Percentiles rank a stretch among this genome's conserved stretches.
Conservation (phyloP, 2,113 vertebrate genomes). For the Lepidiolamprologus cunningtoni region DNA sequence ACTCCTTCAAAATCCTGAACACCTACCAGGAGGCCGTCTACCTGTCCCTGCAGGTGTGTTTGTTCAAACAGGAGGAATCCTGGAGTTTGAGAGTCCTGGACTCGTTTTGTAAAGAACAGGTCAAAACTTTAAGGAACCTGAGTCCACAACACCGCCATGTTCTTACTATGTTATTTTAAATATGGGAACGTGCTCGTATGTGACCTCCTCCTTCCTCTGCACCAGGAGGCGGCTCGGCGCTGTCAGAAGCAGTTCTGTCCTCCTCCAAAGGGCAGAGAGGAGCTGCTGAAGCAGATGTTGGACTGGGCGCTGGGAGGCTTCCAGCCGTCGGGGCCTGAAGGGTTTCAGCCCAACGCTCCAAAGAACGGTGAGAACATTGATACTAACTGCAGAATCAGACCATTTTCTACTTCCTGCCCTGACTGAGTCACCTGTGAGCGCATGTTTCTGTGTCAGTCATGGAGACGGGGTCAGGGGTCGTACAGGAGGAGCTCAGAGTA, state of each 20-base stretch:
- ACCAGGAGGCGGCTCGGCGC: conserved; percentile 77
- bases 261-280: conserved; percentile 30
- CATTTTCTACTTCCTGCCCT: neutral
- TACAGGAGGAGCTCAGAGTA: neutral
- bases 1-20: conserved; percentile 72
- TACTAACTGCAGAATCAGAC: neutral
- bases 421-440: neutral
- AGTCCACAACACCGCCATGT: neutral
- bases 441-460: neutral
- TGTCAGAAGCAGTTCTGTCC: conserved; percentile 71
- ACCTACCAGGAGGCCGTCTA: conserved; percentile 81
- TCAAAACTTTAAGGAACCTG: neutral
- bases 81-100: neutral
- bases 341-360: conserved; percentile 57
- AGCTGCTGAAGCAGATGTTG: conserved; percentile 78
- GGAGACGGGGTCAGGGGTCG: neutral
- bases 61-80: fast-evolving
- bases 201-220: neutral
- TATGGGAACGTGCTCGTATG: neutral
- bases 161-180: neutral
- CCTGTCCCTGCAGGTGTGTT: conserved; percentile 80
- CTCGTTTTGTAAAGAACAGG: neutral
- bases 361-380: neutral
- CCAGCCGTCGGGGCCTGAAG: conserved; percentile 72
- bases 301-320: conserved; percentile 87